Evolutionary conservation across 2,113 vertebrate genomes (phyloP).

Genomic region (Rousettus leschenaultii): DNA sequence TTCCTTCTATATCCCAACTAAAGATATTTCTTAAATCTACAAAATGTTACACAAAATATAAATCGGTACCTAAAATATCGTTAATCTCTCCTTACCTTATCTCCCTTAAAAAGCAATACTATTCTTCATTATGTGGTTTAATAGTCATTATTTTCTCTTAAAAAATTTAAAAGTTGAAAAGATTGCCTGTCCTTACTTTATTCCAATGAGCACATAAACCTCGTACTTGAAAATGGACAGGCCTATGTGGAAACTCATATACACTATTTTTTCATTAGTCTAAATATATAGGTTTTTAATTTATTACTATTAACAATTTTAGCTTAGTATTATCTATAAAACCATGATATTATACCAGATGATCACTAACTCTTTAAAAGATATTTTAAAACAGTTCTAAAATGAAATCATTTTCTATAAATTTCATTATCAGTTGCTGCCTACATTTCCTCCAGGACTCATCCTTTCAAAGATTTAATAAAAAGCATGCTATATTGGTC

Average conservation of each 20-base stretch:
- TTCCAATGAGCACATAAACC: background rate
- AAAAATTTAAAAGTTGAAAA: constrained; percentile 8
- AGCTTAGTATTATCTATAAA: background rate
- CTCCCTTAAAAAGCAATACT: background rate
- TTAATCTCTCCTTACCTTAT: background rate
- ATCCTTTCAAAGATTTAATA: background rate
- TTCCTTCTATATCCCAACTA: background rate
- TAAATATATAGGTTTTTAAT: constrained; percentile 3
- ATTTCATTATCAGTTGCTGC: background rate
- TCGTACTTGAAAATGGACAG: background rate
- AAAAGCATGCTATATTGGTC: background rate
- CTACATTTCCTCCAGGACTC: background rate
- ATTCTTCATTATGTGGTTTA: background rate
- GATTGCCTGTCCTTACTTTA: background rate
- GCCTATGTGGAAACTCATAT: background rate
- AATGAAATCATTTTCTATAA: background rate
- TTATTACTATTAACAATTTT: background rate
- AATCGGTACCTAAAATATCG: background rate
- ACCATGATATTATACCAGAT: background rate
- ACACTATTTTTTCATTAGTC: background rate
- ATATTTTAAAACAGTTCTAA: background rate
- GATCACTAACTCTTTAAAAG: background rate
- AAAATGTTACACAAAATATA: background rate
- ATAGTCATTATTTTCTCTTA: background rate
- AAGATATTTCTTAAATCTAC: background rate